Conservation (phyloP, 1,140 invertebrate species). For the Penaeus japonicus region DNA sequence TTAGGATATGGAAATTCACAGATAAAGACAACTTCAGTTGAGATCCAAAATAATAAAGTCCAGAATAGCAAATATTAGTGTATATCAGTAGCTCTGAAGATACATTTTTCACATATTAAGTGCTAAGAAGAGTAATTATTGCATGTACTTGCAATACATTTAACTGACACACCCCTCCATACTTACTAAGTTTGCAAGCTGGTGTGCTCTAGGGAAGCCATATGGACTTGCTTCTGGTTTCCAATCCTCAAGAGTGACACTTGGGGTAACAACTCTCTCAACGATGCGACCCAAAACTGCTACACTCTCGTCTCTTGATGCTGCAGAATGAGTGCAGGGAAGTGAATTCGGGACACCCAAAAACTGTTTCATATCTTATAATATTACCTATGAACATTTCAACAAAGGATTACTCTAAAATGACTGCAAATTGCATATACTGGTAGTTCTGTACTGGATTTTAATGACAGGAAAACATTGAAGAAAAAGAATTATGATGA, state of each 20-base stretch:
- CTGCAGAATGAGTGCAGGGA: neutral
- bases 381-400: too few relatives aligned
- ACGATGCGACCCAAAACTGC: slow-evolving; percentile 27
- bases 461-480: too few relatives aligned
- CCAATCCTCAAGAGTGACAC: slow-evolving; percentile 1
- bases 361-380: neutral
- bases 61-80: neutral
- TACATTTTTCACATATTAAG: neutral
- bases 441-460: too few relatives aligned
- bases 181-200: neutral
- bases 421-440: too few relatives aligned
- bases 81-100: neutral
- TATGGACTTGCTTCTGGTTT: neutral
- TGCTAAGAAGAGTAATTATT: neutral
- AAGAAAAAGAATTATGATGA: too few relatives aligned
- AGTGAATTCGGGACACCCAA: neutral
- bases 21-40: too few relatives aligned
- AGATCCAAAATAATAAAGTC: too few relatives aligned
- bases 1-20: too few relatives aligned
- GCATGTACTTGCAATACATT: neutral
- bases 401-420: too few relatives aligned
- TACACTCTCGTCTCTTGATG: neutral
- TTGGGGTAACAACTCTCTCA: neutral
- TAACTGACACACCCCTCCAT: neutral
- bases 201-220: neutral